Evolutionary conservation across 1,140 invertebrate genomes (phyloP), one percentile per base, ranked within the genome.

Genomic region (Temnothorax longispinosus): DNA sequence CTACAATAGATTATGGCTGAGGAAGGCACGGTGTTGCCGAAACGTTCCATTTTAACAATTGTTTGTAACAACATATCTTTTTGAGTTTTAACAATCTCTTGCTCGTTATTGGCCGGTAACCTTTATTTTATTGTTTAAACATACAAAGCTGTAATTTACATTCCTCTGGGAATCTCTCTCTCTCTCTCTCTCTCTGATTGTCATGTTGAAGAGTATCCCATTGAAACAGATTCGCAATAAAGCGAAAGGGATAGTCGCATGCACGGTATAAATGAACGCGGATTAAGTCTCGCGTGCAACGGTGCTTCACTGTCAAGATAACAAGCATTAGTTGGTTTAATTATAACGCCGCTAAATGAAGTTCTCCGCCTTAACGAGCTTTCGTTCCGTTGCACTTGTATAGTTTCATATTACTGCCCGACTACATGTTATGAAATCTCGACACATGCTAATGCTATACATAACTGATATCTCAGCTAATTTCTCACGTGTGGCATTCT

Each of bases 291-390:
- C n/a, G 52, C 80, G 6, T 47, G 21, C 35, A 72, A 72, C 27
- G 52, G 21, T 74, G 67, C 27, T 74, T 82, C 67, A 47, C 67
- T 72, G 67, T 82, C 80, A 82, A 82, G 80, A 72, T 82, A 82
- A 72, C 65, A 72, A 74, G 80, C 67, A 82, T 82, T 82, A 74
- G 52, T 56, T 72, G 67, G 41, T 74, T 82, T 82, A 82, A 82
- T 74, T 82, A 82, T 82, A 74, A 47, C 67, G 67, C 38, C 18
- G 32, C 38, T 74, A 82, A 82, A 82, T 82, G 52, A 82, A 72
- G 80, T 74, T 60, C 65, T 74, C 52, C 41, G 41, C 67, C 54
- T 74, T 82, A 82, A 82, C 67, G 80, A 82, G 80, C 67, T 74
- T 74, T 82, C 41, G 52, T 82, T 74, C 38, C 67, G 18, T 71